Evolutionary conservation across 2,888 invertebrate species (phyloP), one percentile per base, ranked within the genome.

Genomic region (Leucoptera coffeella): DNA sequence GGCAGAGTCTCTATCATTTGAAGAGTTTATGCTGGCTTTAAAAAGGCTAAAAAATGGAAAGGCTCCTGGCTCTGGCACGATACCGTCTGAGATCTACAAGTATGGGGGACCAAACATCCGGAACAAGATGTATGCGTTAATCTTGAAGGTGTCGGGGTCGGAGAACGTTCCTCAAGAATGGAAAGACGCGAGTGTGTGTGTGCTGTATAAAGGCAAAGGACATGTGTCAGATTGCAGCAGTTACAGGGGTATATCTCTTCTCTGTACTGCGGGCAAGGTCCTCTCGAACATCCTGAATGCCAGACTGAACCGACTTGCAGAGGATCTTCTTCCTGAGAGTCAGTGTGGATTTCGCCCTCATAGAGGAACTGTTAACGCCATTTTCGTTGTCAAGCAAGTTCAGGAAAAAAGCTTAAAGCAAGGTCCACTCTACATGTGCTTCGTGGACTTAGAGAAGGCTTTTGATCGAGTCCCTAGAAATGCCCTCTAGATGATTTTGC

Each of bases 261-360:
- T 23, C 23, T 12, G 4, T n/a, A 14, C 13, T 6, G 24, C 24
- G 9, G 24, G 24, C n/a, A 24, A 24, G n/a, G 11, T 24, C 4
- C 11, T 24, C 4, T 3, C 24, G 10, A 9, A 24, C 10, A 24
- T 24, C 4, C 5, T 24, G 5, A 24, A 24, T 12, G 8, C 8
- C 7, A 12, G 23, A 13, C 12, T 12, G 13, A 7, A 8, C 3
- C 3, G 4, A 14, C n/a, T 14, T 4, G 24, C 24, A 2, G 24
- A 24, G 11, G 4, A n/a, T 4, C 5, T 22, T 4, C 12, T 22
- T 4, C 22, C 22, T 4, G 22, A 22, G 12, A 22, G 12, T 4
- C 22, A 22, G n/a, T n/a, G n/a, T n/a, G n/a, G n/a, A 11, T 9
- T n/a, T n/a, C n/a, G n/a, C n/a, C n/a, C n/a, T n/a, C n/a, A n/a